Base-by-base conservation (phyloP, 2,113 vertebrate species). In the Proteles cristata region DNA sequence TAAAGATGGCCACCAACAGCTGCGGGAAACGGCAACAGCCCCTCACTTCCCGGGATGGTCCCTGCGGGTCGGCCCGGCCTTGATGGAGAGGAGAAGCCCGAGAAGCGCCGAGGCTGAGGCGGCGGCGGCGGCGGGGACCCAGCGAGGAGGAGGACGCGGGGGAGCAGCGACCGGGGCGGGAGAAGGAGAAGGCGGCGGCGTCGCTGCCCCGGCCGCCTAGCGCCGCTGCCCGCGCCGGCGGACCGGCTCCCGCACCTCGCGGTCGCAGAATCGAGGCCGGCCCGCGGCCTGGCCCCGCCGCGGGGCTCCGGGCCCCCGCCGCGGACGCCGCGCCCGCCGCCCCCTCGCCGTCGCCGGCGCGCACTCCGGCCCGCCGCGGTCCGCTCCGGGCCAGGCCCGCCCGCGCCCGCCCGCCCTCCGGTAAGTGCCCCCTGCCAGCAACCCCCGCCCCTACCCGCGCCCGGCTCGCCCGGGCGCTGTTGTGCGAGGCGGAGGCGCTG, bases 1-100 rank as follows among this genome's bases (percentile, higher is more conserved):
- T 98, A 98, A 98, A 98, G 97, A 98, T 98, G 98, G 98, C 98
- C 98, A 98, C 98, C 98, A 76, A 77, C 97, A 87, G 98, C 98
- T 97, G 98, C 97, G 96, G 94, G 96, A 73, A 74, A 73, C 91
- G 50, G 97, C 96, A 28, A 16, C 93, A 14, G 31, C 31, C 97
- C 92, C 90, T 68, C 97, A 80, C 97, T 87, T 79, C 23, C 96
- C 97, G 93, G 98, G 96, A 95, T 74, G 88, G 96, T 88, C 80
- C 88, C 90, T 50, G 93, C 94, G 98, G 97, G 85, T 77, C 48
- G 95, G 97, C 97, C 91, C 97, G 97, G 98, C 97, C 92, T 98
- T 98, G 98, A 98, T 98, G 98, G 98, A 71, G 97, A 97, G 43
- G 58, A 79, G 86, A 5, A 71, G 88, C 94, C 69, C 55, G 93